A percentile compares a stretch with the other conserved stretches of the same genome.
Conservation (phyloP, 2,888 invertebrate genomes). For the Drosophila suboccidentalis region DNA sequence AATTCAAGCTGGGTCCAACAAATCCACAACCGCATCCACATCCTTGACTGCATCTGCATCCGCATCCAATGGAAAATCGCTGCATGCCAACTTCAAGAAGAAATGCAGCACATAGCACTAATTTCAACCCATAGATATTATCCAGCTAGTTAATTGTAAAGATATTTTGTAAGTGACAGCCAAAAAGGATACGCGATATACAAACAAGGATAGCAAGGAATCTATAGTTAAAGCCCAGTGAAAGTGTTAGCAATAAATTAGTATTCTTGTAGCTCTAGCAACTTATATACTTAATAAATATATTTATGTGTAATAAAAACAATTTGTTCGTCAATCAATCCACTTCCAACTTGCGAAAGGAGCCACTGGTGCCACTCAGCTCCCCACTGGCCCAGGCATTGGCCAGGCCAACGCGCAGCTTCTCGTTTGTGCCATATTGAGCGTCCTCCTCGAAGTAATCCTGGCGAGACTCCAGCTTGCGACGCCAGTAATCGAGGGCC, state of each 20-base stretch:
- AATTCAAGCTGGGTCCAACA: conserved; percentile 37
- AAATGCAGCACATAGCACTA: conserved; percentile 83
- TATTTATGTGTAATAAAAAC: conserved; percentile 2
- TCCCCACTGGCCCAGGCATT: conserved; percentile 62
- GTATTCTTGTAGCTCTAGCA: conserved; percentile 54
- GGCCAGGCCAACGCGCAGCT: conserved; percentile 66
- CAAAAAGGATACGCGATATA: conserved; percentile 78
- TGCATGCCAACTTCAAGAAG: conserved; percentile 83
- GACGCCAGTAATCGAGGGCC: conserved; percentile 72
- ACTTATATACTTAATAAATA: conserved; percentile 47
- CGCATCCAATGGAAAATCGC: conserved; percentile 44
- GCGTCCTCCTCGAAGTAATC: conserved; percentile 75
- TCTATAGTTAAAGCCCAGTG: conserved; percentile 50
- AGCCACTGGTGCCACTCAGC: conserved; percentile 75
- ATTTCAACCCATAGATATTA: not conserved
- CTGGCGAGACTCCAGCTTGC: conserved; percentile 57
- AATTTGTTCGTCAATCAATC: conserved; percentile 50
- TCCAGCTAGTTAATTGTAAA: conserved; percentile 64
- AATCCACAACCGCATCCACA: conserved; percentile 36
- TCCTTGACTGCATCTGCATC: conserved; percentile 28
- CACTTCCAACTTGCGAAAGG: conserved; percentile 78
- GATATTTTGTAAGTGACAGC: conserved; percentile 47
- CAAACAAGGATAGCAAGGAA: conserved; percentile 35
- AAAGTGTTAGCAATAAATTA: conserved; percentile 54
- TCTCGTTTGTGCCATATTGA: conserved; percentile 73